Conservation (phyloP, 2,113 vertebrate genomes). For the Stigmatopora nigra region DNA sequence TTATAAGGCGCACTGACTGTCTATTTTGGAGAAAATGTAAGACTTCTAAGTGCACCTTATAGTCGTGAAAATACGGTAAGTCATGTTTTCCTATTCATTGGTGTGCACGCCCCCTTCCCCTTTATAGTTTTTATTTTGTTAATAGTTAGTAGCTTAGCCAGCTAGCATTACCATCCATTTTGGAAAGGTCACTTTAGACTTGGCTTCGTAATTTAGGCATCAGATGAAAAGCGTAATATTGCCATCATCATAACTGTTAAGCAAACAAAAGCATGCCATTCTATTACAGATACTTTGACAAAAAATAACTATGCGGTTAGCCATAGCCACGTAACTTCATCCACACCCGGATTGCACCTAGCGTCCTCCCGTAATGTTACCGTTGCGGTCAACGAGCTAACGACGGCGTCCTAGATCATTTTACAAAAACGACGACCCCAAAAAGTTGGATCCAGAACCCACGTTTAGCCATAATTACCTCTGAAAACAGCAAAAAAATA, state of each 20-base stretch:
- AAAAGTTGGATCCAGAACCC: background rate
- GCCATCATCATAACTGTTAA: background rate
- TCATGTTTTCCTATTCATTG: no score
- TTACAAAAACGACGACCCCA: background rate
- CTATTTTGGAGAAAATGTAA: no score
- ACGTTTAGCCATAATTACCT: conserved; percentile 6
- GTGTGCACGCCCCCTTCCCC: no score
- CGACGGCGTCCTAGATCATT: background rate
- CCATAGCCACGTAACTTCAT: background rate
- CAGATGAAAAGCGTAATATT: background rate
- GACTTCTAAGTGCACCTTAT: no score
- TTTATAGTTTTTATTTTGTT: no score
- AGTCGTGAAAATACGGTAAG: no score
- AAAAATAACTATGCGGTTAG: background rate
- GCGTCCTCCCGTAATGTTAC: background rate
- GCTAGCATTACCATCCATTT: background rate
- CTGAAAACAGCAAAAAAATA: background rate
- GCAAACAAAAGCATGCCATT: background rate
- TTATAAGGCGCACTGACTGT: no score
- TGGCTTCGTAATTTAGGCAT: background rate
- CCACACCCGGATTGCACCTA: background rate
- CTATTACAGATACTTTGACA: background rate
- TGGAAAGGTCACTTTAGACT: background rate
- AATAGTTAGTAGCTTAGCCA: background rate
- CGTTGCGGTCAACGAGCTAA: background rate